Evolutionary conservation across 2,888 invertebrate species (phyloP), one percentile per base, ranked within the genome.

Genomic region (Anticlea derivata): DNA sequence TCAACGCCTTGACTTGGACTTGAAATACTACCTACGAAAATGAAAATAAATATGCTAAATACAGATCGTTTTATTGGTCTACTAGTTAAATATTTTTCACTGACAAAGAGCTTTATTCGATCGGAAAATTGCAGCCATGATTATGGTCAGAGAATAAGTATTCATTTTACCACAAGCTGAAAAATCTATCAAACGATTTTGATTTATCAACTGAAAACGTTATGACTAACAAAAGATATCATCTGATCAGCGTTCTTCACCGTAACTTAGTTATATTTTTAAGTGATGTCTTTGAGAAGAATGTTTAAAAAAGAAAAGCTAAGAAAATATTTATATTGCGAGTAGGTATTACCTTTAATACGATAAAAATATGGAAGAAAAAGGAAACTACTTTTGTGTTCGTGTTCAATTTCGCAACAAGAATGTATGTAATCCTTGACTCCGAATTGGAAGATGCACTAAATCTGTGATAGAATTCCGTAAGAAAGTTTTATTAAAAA

Each of bases 401-500:
- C 8, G 13, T 26, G 4, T 30, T 23, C n/a, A n/a, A n/a, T n/a
- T n/a, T n/a, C 22, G 17, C 13, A 34, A 26, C 17, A 1, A 41
- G 10, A 17, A 1, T 17, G 17, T 35, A 8, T 22, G 24, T 6
- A 5, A 8, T 20, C 5, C 8, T 10, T 24, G 22, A 37, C 27
- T 26, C 13, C 7, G 31, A 43, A 29, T 31, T 23, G 22, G n/a
- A n/a, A 43, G 22, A 26, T 46, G 6, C 37, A 38, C 23, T 43
- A 43, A 38, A 39, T 34, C 33, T 41, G 12, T 33, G 26, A 51
- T 45, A 41, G 45, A 55, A 51, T 55, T 43, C 20, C 7, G 46
- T 34, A 44, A 40, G 38, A 54, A 45, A 47, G 50, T 69, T 66
- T 73, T 76, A 71, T 77, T 75, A 68, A 78, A 83, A 80, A 78